These are phyloP conservation scores for Monochamus saltuarius DNA, from an alignment of 1,140 invertebrate species.

Conservation along the genomic window DNA sequence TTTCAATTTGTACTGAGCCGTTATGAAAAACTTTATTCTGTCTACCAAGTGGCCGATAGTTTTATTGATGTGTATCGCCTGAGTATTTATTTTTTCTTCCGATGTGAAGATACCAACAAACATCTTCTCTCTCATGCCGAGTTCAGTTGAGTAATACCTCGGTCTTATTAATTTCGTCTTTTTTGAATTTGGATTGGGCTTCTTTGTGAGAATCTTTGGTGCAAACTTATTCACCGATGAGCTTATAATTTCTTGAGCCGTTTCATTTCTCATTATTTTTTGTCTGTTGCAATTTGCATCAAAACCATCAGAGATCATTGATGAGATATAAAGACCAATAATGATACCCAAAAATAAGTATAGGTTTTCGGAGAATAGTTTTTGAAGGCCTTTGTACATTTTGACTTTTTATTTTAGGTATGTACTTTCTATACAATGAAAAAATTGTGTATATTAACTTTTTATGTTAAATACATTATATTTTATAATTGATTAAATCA, in stretches of 20 bases:
- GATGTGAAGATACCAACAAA: slow-evolving; percentile 81
- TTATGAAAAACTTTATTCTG: slow-evolving; percentile 75
- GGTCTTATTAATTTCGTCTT: slow-evolving; percentile 65
- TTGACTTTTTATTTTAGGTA: slow-evolving; percentile 3
- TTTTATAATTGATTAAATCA: too few relatives aligned
- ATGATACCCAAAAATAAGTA: slow-evolving; percentile 41
- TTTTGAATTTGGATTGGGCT: slow-evolving; percentile 30
- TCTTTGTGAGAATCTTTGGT: slow-evolving; percentile 29
- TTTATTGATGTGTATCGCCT: slow-evolving; percentile 76
- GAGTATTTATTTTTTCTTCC: slow-evolving; percentile 66
- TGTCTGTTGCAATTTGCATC: slow-evolving; percentile 25
- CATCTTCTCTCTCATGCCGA: slow-evolving; percentile 87
- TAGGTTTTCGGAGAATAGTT: slow-evolving; percentile 36
- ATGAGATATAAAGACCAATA: slow-evolving; percentile 41
- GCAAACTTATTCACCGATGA: slow-evolving; percentile 27
- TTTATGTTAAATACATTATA: too few relatives aligned
- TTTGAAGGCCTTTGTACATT: slow-evolving; percentile 28
- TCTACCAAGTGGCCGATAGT: slow-evolving; percentile 77
- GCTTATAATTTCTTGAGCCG: slow-evolving; percentile 33
- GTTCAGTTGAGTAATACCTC: slow-evolving; percentile 88
- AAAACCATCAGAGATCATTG: slow-evolving; percentile 27
- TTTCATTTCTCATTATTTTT: slow-evolving; percentile 19
- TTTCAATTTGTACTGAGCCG: slow-evolving; percentile 62
- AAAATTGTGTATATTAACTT: too few relatives aligned
- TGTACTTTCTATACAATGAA: neutral